Conservation (phyloP, 2,797 vertebrate genomes). For the Phrynocephalus forsythii region DNA sequence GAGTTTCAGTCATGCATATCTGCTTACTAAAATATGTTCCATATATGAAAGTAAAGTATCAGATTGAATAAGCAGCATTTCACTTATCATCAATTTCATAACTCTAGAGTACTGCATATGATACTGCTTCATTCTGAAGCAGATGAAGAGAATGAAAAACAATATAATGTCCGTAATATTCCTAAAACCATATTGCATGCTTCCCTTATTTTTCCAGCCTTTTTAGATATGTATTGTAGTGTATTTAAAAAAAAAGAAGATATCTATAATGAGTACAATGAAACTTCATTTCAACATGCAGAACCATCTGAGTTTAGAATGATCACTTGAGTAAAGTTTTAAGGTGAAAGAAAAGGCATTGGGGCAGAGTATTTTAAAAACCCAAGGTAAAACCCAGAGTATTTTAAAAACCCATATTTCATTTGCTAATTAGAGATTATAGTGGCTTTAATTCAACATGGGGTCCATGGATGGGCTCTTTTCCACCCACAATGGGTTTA, state of each 20-base stretch:
- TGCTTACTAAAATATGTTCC: neutral
- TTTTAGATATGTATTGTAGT: neutral
- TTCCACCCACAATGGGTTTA: neutral
- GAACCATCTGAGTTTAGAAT: neutral
- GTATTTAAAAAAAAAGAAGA: neutral
- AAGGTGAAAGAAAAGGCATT: neutral
- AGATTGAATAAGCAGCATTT: neutral
- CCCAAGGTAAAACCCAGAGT: neutral
- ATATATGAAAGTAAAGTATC: too few species aligned
- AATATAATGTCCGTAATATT: too few species aligned
- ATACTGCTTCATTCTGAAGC: neutral
- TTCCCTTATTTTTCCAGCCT: neutral
- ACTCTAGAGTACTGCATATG: neutral
- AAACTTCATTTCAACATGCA: neutral
- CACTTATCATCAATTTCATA: neutral
- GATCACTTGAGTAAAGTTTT: neutral
- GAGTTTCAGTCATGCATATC: neutral
- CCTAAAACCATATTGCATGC: neutral
- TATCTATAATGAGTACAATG: too few species aligned
- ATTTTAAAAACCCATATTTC: neutral
- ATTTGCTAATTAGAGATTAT: neutral
- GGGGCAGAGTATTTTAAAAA: neutral
- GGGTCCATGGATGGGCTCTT: neutral
- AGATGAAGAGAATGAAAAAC: neutral
- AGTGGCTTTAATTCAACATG: neutral